Conservation (phyloP, 64 coral and sea anemone species). For the Platygyra sinensis region DNA sequence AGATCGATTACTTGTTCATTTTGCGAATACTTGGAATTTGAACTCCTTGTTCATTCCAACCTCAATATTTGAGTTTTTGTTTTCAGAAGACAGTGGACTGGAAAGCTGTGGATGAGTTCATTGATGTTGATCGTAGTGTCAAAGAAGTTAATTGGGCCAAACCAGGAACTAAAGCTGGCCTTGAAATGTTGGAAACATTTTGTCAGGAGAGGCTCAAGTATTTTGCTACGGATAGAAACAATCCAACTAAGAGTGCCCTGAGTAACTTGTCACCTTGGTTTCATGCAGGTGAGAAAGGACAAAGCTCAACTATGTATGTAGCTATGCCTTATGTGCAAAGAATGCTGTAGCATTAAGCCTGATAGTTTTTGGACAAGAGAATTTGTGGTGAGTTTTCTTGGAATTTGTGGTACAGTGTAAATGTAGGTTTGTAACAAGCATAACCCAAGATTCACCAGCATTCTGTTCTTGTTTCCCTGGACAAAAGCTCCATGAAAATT, state of each 20-base stretch:
- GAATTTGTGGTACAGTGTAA: too few species aligned
- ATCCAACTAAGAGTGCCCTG: constrained; percentile 72
- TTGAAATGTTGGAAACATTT: constrained; percentile 59
- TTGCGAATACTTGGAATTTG: too few species aligned
- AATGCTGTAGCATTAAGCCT: too few species aligned
- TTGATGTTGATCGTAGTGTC: constrained; percentile 69
- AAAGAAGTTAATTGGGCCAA: constrained; percentile 68
- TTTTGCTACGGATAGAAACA: constrained; percentile 65
- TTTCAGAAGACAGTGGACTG: constrained; percentile 49
- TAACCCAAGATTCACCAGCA: too few species aligned
- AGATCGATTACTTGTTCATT: too few species aligned
- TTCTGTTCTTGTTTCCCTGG: too few species aligned
- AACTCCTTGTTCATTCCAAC: background rate
- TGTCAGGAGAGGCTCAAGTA: constrained; percentile 43
- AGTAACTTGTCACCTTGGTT: constrained; percentile 87
- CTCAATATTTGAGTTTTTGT: background rate
- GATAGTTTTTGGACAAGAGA: too few species aligned
- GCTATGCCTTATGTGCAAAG: too few species aligned
- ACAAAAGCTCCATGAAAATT: too few species aligned
- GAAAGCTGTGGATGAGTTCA: constrained; percentile 60
- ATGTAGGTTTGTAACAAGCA: too few species aligned
- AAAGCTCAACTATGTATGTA: too few species aligned
- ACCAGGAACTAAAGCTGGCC: constrained; percentile 62
- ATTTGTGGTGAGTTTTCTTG: too few species aligned
- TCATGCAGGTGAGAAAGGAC: constrained; percentile 50